Percentiles rank a stretch among this genome's conserved stretches.
Conservation (phyloP, 2,113 vertebrate genomes). For the Orientallactaga bullata region DNA sequence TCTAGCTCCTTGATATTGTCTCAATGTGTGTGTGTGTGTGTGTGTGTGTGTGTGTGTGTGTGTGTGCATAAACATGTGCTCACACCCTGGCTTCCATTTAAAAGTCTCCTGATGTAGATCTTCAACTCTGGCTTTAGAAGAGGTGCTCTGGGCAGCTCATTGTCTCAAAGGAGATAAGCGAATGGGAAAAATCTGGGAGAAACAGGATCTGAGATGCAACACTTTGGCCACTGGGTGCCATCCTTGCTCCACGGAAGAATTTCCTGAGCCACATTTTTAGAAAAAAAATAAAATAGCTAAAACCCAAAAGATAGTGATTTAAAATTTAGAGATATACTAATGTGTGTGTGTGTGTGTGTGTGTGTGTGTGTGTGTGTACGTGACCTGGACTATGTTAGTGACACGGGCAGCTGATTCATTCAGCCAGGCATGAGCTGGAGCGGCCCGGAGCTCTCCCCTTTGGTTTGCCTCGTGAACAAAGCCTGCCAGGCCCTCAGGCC, state of each 20-base stretch:
- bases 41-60: not conserved
- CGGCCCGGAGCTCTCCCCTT: not conserved
- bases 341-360: slow-evolving; percentile 59
- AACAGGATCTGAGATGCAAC: slow-evolving; percentile 79
- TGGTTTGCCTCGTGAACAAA: slow-evolving; percentile 12
- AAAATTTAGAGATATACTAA: slow-evolving; percentile 77
- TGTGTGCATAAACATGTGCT: not conserved
- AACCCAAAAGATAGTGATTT: slow-evolving; percentile 76
- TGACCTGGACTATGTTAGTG: slow-evolving; percentile 71
- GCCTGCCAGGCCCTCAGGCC: not conserved
- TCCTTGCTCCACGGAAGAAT: slow-evolving; percentile 88
- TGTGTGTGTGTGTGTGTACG: slow-evolving; percentile 52
- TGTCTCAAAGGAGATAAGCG: slow-evolving; percentile 27
- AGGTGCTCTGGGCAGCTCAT: not conserved
- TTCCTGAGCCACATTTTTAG: slow-evolving; percentile 61
- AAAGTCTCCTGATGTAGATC: not conserved
- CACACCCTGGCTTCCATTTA: not conserved
- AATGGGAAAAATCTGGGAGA: slow-evolving; percentile 40
- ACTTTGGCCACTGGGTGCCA: slow-evolving; percentile 91
- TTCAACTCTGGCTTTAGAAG: slow-evolving; percentile 53
- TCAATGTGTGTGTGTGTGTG: not conserved
- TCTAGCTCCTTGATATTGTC: not conserved
- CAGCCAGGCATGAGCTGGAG: not conserved
- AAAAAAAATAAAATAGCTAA: slow-evolving; percentile 66
- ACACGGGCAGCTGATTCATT: slow-evolving; percentile 38